Evolutionary conservation across 2,888 invertebrate species (phyloP).

Genomic region (Lepetodrilus schrolli): DNA sequence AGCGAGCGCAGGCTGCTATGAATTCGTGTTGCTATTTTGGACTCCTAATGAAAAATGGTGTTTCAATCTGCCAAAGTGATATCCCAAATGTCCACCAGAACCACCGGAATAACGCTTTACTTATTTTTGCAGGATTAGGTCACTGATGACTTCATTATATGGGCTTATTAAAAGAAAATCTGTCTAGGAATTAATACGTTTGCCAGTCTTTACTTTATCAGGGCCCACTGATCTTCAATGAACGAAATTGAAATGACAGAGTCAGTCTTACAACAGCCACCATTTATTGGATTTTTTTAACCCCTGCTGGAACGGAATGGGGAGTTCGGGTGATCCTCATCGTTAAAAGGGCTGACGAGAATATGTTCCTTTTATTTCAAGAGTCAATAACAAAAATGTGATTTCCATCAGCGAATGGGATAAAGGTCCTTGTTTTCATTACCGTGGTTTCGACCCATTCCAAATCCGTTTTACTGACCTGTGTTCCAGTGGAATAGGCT

Average conservation of each 20-base stretch:
- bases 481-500: not conserved
- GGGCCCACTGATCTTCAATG: slow-evolving; percentile 26
- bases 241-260: slow-evolving; percentile 32
- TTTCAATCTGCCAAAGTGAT: slow-evolving; percentile 28
- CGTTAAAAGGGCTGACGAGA: slow-evolving; percentile 20
- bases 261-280: not conserved
- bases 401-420: slow-evolving; percentile 10
- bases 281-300: slow-evolving; percentile 30
- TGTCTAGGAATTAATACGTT: slow-evolving; percentile 29
- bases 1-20: slow-evolving; percentile 6
- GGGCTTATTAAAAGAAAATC: slow-evolving; percentile 36
- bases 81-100: slow-evolving; percentile 17
- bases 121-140: slow-evolving; percentile 33
- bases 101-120: slow-evolving; percentile 15
- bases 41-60: slow-evolving; percentile 31
- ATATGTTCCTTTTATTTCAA: slow-evolving; percentile 27
- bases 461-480: slow-evolving; percentile 1
- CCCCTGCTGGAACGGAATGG: not conserved
- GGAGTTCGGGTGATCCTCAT: not conserved
- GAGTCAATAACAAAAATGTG: slow-evolving; percentile 7
- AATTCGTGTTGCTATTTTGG: slow-evolving; percentile 21
- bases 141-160: slow-evolving; percentile 34
- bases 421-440: slow-evolving; percentile 22
- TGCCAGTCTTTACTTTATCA: slow-evolving; percentile 31
- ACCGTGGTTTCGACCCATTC: not conserved